These are phyloP conservation scores for Alces alces DNA, from an alignment of 2,113 vertebrate species.

Conservation along the genomic window DNA sequence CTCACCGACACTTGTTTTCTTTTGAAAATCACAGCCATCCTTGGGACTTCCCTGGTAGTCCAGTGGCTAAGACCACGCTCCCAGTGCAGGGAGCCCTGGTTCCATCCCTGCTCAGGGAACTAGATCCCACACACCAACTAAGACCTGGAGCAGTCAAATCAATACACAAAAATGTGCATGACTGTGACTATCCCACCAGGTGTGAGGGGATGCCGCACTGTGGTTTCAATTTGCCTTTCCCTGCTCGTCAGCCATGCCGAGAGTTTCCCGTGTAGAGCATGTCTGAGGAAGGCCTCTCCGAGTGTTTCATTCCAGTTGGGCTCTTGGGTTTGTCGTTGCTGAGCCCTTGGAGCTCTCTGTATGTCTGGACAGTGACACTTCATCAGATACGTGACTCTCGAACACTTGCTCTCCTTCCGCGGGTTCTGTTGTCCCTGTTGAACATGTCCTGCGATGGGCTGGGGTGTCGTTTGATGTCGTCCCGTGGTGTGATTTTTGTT, in stretches of 20 bases:
- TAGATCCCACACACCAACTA: background rate
- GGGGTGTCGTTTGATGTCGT: background rate
- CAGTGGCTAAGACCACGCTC: background rate
- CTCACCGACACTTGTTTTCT: background rate
- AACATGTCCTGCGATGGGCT: background rate
- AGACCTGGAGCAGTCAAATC: background rate
- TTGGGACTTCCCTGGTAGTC: background rate
- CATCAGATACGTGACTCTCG: fast-evolving
- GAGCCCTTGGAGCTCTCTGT: background rate
- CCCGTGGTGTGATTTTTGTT: background rate
- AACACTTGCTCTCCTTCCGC: background rate
- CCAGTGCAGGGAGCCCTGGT: background rate
- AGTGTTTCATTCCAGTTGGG: fast-evolving
- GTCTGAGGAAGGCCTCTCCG: background rate
- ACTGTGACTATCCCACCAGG: background rate
- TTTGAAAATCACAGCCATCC: fast-evolving
- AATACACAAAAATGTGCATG: background rate
- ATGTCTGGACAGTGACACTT: fast-evolving
- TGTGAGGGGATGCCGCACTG: background rate
- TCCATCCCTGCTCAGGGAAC: background rate
- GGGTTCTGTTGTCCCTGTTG: background rate
- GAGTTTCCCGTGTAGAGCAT: fast-evolving
- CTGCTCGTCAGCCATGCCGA: fast-evolving
- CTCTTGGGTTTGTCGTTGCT: background rate
- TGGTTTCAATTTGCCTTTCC: background rate